These are phyloP conservation scores for Andricus quercusramuli DNA, from an alignment of 2,888 invertebrate genomes.

Conservation along the genomic window DNA sequence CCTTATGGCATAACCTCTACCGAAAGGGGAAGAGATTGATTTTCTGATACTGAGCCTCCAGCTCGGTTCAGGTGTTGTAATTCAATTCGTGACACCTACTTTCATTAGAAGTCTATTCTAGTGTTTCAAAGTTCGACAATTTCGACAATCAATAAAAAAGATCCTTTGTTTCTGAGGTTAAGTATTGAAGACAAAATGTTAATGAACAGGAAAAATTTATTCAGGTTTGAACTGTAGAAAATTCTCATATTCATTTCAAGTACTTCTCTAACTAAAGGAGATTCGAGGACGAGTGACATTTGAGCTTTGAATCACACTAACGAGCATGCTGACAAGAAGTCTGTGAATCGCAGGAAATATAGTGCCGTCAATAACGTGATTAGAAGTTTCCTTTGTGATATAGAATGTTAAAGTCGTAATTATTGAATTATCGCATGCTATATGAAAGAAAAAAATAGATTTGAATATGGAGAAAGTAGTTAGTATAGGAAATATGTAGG, in stretches of 20 bases:
- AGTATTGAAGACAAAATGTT: no score
- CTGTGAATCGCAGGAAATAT: conserved; percentile 9
- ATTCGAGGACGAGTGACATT: background rate
- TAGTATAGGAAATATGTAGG: no score
- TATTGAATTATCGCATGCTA: no score
- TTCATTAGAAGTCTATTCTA: conserved; percentile 1
- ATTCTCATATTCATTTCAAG: background rate
- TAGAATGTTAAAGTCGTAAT: no score
- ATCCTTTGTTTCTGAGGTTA: background rate
- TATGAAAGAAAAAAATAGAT: no score
- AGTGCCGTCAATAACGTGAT: background rate
- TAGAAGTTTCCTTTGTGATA: conserved; percentile 6
- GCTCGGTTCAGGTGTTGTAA: background rate
- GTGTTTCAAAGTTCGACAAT: background rate
- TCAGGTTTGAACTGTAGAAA: no score
- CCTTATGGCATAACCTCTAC: background rate
- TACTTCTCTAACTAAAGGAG: background rate
- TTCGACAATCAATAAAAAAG: background rate
- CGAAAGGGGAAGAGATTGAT: background rate
- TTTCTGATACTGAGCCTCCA: background rate
- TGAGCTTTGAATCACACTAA: background rate
- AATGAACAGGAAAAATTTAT: no score
- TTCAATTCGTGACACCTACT: background rate
- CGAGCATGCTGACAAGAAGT: background rate
- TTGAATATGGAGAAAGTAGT: no score